Base-by-base conservation (phyloP, 2,113 vertebrate species). In the Cardinalis cardinalis region DNA sequence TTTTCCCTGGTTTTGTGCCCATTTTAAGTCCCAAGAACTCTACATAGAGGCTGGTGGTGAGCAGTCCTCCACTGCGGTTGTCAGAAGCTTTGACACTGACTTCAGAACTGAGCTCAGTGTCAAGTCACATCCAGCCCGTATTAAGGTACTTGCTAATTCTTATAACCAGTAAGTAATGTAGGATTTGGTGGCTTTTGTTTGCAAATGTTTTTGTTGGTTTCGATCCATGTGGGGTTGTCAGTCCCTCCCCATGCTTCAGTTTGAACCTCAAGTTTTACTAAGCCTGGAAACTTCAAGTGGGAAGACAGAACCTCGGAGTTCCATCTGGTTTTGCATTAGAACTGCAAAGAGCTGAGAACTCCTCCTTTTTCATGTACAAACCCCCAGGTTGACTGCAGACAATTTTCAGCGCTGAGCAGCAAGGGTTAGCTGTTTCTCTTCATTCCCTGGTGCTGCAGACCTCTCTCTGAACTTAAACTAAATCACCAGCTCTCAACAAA, bases 401-500 rank as follows among this genome's bases (percentile, higher is more conserved):
- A 4, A 68, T 87, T 90, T 79, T 91, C 84, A 95, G 64, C 6
- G 0, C 68, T 66, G 60, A 51, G 59, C 87, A 55, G 78, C 1
- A 29, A 94, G 93, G 81, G 71, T 92, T 94, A 90, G 88, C 61
- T 76, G 75, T 79, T 94, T 76, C 74, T 84, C 63, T 58, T 79
- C 56, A 23, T 60, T 85, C 87, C 41, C 43, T 56, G 25, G 52
- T 86, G 75, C 87, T 76, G 53, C 20, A 81, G 78, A 94, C 87
- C 71, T 90, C 75, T 92, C 74, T 66, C 82, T 95, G 87, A 95
- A 95, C 89, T 64, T 89, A 40, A 93, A 83, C 89, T 89, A 87
- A 90, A 95, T 95, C 84, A 81, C 70, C 72, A 84, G 73, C 74
- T 93, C 74, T 90, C 94, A 87, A 95, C 77, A 96, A 95, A 92